phyloP scores from a whole-genome alignment of 2,113 vertebrate species.

The Turnix velox region DNA sequence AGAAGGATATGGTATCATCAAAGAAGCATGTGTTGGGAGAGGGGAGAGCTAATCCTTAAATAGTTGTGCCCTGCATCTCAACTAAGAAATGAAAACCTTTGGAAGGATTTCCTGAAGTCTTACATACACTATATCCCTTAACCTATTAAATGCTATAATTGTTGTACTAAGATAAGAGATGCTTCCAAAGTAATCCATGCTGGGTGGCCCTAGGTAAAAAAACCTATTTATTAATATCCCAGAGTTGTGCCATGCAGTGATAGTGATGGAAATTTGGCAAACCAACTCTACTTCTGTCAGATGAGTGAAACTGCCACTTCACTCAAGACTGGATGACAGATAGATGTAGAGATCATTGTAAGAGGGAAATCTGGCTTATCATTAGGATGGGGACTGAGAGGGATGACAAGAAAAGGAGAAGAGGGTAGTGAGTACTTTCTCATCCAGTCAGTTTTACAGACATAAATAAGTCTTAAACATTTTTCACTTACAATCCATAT shows the following conservation, averaged over 20 bases:
- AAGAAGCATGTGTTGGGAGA: conserved; percentile 65
- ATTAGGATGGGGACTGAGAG: conserved; percentile 19
- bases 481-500: background rate
- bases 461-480: background rate
- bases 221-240: conserved; percentile 64
- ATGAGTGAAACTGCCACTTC: conserved; percentile 63
- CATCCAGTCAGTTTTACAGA: background rate
- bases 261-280: conserved; percentile 69
- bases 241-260: conserved; percentile 46
- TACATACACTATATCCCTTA: conserved; percentile 20
- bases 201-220: conserved; percentile 52
- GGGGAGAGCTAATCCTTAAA: conserved; percentile 60
- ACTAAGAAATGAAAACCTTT: conserved; percentile 51
- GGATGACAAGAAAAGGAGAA: background rate
- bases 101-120: conserved; percentile 32
- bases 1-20: conserved; percentile 70
- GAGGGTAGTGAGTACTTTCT: background rate
- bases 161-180: conserved; percentile 57
- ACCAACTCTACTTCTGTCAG: conserved; percentile 54
- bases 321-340: conserved; percentile 62
- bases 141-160: conserved; percentile 69
- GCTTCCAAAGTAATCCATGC: conserved; percentile 27
- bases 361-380: conserved; percentile 15
- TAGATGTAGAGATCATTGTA: conserved; percentile 33
- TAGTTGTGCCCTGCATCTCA: conserved; percentile 66